Evolutionary conservation across 2,888 invertebrate species (phyloP).

Genomic region (Colostygia pectinataria): DNA sequence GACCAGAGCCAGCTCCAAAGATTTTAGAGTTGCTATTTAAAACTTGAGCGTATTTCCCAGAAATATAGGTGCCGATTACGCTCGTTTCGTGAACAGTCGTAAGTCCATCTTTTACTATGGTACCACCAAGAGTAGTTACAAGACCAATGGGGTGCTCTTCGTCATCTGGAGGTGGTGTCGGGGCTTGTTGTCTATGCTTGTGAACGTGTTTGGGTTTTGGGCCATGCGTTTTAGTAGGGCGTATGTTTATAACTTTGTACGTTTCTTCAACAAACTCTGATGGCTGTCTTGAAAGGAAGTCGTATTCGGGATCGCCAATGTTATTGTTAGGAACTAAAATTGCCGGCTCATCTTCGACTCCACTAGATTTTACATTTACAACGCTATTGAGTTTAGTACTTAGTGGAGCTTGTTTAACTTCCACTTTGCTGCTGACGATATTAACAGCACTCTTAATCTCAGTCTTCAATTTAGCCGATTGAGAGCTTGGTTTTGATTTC

Average conservation of each 20-base stretch:
- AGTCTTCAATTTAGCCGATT: slow-evolving; percentile 58
- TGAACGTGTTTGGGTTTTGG: slow-evolving; percentile 72
- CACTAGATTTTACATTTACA: slow-evolving; percentile 78
- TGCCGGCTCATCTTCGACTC: slow-evolving; percentile 81
- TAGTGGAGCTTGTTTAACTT: slow-evolving; percentile 73
- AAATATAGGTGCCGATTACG: slow-evolving; percentile 94
- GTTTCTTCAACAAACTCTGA: slow-evolving; percentile 93
- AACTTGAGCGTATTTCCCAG: slow-evolving; percentile 94
- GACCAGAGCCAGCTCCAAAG: slow-evolving; percentile 63
- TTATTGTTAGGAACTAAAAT: slow-evolving; percentile 87
- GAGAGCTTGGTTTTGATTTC: slow-evolving; percentile 53
- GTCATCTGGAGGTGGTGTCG: slow-evolving; percentile 76
- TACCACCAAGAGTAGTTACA: slow-evolving; percentile 92
- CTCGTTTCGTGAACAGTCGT: slow-evolving; percentile 94
- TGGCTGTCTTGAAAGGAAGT: slow-evolving; percentile 92
- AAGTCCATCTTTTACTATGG: slow-evolving; percentile 90
- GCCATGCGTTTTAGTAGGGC: slow-evolving; percentile 84
- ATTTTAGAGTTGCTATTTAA: slow-evolving; percentile 91
- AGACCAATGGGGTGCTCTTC: slow-evolving; percentile 89
- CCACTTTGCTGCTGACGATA: slow-evolving; percentile 74
- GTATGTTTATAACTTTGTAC: slow-evolving; percentile 90
- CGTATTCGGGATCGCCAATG: slow-evolving; percentile 91
- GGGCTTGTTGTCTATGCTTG: slow-evolving; percentile 69
- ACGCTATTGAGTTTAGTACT: slow-evolving; percentile 79
- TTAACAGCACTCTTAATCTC: slow-evolving; percentile 68